Evolutionary conservation across 2,113 vertebrate species (phyloP), one percentile per base, ranked within the genome.

Genomic region (Plotosus lineatus): DNA sequence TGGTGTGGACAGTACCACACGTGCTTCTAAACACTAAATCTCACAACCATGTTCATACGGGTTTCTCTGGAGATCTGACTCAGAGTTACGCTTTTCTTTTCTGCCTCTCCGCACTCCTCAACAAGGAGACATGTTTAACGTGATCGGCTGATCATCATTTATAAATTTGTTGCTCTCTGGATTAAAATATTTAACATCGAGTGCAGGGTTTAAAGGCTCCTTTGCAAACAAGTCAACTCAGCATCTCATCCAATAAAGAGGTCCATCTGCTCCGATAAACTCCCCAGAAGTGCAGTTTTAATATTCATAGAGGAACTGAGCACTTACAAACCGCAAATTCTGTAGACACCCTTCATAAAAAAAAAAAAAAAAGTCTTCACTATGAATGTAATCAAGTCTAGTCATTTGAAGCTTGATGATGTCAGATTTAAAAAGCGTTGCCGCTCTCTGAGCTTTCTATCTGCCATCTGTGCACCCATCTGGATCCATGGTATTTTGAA

Each of bases 151-250:
- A 80, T 79, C 53, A 81, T 82, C 78, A 82, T 50, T 51, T 71
- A 74, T 55, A 83, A 73, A 77, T 55, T 65, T 42, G 44, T 50
- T 36, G 84, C 82, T 84, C 81, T 84, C 66, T 77, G 75, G 68
- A 51, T 73, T 83, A 73, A 86, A 83, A 88, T 88, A 85, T 85
- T 84, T 78, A 88, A 81, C 82, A 88, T 69, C 71, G 61, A 42
- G 21, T 51, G 11, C 40, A 17, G 15, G 74, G 50, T 73, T 87
- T 84, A 87, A 83, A 82, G 80, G 83, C 79, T 89, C 83, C 83
- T 86, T 84, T 84, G 80, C 84, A 87, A 87, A 85, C 84, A 33
- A 81, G 69, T 83, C 83, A 86, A 77, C 83, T 84, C 83, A 82
- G 81, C 81, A 81, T 65, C 78, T 33, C 72, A n/a, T n/a, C n/a